phyloP scores from a whole-genome alignment of 2,113 vertebrate genomes.

The Epinephelus moara region DNA sequence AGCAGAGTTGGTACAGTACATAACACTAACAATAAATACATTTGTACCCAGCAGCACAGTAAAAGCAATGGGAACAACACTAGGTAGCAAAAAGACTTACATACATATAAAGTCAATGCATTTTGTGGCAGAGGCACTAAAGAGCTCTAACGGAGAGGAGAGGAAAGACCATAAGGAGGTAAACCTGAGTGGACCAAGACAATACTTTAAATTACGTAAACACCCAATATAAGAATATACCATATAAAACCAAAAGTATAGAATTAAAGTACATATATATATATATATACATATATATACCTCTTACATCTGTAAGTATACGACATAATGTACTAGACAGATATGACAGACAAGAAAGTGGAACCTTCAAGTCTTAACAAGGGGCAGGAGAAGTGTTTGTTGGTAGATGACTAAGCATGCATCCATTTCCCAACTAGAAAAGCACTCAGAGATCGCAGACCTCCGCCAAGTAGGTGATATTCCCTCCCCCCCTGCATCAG shows the following conservation, averaged over 20 bases:
- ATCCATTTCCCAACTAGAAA: not conserved
- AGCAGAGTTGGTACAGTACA: constrained; percentile 46
- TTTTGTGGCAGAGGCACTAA: not conserved
- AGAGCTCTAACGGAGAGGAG: not conserved
- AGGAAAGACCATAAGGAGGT: not conserved
- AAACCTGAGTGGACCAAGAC: not conserved
- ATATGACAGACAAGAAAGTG: not conserved
- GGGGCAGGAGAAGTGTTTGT: not conserved
- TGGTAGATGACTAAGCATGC: not conserved
- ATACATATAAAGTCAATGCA: constrained; percentile 14
- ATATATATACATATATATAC: no score
- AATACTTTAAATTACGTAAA: not conserved
- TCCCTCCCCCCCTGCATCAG: no score
- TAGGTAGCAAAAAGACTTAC: constrained; percentile 6
- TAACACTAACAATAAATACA: constrained; percentile 38
- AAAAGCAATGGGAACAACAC: constrained; percentile 52
- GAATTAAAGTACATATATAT: not conserved
- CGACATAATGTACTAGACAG: not conserved
- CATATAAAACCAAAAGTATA: not conserved
- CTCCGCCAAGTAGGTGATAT: no score
- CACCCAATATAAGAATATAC: not conserved
- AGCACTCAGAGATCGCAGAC: no score
- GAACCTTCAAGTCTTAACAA: not conserved
- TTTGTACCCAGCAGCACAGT: constrained; percentile 50
- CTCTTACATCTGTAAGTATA: not conserved